phyloP scores from a whole-genome alignment of 2,797 vertebrate species.

The Bucorvus abyssinicus region DNA sequence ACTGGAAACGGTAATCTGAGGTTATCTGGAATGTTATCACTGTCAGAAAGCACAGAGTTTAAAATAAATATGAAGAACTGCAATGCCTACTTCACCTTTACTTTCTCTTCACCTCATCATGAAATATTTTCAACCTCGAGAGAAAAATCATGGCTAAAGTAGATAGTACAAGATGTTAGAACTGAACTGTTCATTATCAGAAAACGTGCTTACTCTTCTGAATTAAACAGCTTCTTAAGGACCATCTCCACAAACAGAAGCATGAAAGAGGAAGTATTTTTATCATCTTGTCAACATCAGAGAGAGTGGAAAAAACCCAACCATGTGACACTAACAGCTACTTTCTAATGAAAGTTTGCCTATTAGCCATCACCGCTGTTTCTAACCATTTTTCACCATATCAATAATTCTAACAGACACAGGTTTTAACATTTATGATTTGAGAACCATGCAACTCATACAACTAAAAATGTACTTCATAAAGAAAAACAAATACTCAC shows the following conservation, averaged over 20 bases:
- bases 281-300: not conserved
- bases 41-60: not conserved
- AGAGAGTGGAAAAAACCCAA: not conserved
- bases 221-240: not conserved
- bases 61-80: not conserved
- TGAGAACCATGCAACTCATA: not conserved
- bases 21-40: not conserved
- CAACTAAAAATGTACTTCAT: not conserved
- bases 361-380: not conserved
- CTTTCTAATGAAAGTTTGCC: not conserved
- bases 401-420: not conserved
- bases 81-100: not conserved
- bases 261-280: not conserved
- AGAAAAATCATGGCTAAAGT: not conserved
- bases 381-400: not conserved
- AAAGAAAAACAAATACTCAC: not conserved
- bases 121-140: not conserved
- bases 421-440: not conserved
- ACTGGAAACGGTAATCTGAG: not conserved
- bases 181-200: not conserved
- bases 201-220: not conserved
- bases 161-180: no score
- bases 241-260: not conserved
- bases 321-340: not conserved
- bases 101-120: not conserved